phyloP scores from a whole-genome alignment of 2,888 invertebrate species.

The Onthophagus sagittarius region DNA sequence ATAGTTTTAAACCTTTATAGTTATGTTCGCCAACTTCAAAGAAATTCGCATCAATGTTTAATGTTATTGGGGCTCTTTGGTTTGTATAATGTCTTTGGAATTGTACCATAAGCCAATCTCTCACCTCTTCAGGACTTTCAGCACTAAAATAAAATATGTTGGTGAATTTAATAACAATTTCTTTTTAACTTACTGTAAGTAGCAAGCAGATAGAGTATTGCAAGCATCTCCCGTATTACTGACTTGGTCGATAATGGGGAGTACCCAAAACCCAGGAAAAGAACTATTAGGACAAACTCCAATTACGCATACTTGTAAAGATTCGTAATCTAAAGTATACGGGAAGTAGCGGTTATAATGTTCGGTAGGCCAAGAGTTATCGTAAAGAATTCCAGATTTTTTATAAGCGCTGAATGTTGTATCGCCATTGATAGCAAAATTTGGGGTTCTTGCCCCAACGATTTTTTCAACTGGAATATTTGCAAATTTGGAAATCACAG shows the following conservation, averaged over 20 bases:
- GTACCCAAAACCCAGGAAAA: slow-evolving; percentile 61
- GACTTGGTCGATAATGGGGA: slow-evolving; percentile 59
- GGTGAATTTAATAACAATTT: not conserved
- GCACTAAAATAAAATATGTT: slow-evolving; percentile 19
- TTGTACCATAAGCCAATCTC: slow-evolving; percentile 48
- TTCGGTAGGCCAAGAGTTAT: slow-evolving; percentile 59
- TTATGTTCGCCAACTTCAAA: slow-evolving; percentile 41
- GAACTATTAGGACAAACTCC: slow-evolving; percentile 56
- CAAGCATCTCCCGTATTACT: slow-evolving; percentile 52
- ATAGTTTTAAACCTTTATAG: slow-evolving; percentile 36
- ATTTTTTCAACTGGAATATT: slow-evolving; percentile 41
- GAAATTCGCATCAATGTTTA: slow-evolving; percentile 52
- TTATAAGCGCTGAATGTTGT: slow-evolving; percentile 55
- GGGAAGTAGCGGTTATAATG: slow-evolving; percentile 58
- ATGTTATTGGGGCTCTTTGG: slow-evolving; percentile 51
- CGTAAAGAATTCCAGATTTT: slow-evolving; percentile 54
- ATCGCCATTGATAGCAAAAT: slow-evolving; percentile 57
- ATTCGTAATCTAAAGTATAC: slow-evolving; percentile 61
- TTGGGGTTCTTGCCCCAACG: slow-evolving; percentile 51
- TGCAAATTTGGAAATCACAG: slow-evolving; percentile 42
- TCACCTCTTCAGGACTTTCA: slow-evolving; percentile 37
- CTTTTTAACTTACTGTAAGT: slow-evolving; percentile 18
- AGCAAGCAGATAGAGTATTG: slow-evolving; percentile 35
- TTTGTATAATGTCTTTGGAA: slow-evolving; percentile 46
- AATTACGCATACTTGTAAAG: slow-evolving; percentile 55